Evolutionary conservation across 1,140 invertebrate species (phyloP).

Genomic region (Rhagoletis pomonella): DNA sequence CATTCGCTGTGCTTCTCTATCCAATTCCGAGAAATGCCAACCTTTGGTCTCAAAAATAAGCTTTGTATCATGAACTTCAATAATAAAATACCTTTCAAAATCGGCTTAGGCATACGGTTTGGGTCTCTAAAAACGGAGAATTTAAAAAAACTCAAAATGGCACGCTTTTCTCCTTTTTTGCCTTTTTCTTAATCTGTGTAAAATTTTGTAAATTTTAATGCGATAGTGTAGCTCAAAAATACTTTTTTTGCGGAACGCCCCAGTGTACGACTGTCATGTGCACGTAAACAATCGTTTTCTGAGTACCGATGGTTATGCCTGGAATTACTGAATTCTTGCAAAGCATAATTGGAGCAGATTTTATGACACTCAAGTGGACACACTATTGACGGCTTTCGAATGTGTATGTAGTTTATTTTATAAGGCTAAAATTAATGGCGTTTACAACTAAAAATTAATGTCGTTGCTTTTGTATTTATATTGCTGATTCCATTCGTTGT

Average conservation of each 20-base stretch:
- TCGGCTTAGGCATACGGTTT: too few species aligned
- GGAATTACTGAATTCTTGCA: conserved; percentile 43
- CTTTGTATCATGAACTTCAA: too few species aligned
- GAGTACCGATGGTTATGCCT: conserved; percentile 30
- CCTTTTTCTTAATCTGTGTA: too few species aligned
- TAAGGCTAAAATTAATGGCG: conserved; percentile 30
- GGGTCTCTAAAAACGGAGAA: too few species aligned
- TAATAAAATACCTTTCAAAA: too few species aligned
- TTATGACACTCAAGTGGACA: conserved; percentile 40
- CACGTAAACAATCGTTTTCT: neutral
- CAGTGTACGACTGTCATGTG: neutral
- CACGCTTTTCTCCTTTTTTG: too few species aligned
- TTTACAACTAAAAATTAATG: conserved; percentile 44
- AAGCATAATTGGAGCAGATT: conserved; percentile 51
- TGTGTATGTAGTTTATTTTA: neutral
- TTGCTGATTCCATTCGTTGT: neutral
- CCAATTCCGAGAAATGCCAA: too few species aligned
- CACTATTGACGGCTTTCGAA: conserved; percentile 48
- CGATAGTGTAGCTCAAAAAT: too few species aligned
- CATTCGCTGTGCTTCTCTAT: too few species aligned
- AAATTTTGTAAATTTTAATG: too few species aligned
- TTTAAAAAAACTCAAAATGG: too few species aligned
- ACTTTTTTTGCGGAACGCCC: neutral
- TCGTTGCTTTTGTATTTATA: neutral
- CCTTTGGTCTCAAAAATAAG: too few species aligned